Evolutionary conservation across 2,888 invertebrate species (phyloP), one percentile per base, ranked within the genome.

Genomic region (Nemapogon koenigi): DNA sequence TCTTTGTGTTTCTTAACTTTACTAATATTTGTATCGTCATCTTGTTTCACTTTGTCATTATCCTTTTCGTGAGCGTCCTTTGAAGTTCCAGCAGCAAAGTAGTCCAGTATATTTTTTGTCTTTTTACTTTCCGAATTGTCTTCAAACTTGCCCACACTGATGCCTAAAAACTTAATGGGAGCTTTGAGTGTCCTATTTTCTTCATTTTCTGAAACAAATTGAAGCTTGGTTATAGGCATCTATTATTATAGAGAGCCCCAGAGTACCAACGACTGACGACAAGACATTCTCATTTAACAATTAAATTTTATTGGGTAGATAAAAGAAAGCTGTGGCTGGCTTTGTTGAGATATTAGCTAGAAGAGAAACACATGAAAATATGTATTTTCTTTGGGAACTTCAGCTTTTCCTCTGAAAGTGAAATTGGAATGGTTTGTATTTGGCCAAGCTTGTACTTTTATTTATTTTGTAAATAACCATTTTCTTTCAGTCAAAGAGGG

Each of bases 141-240:
- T 59, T 87, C 86, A 63, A 93, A 93, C 59, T 91, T 91, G 1
- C 89, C 86, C 10, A 87, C 89, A 54, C 88, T 89, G n/a, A 93
- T 78, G 0, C 90, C 89, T 13, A 93, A 64, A 59, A 85, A 87
- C 42, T 82, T 85, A 11, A 92, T 80, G 1, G 85, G 78, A 47
- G 86, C 59, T 55, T 62, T 70, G 31, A 78, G 49, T 47, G 49
- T 59, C 48, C 70, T 59, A 37, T 75, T 68, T 6, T 35, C 32
- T 50, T 72, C 75, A 19, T 49, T 57, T 47, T 65, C 76, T 78
- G 50, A 28, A 70, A 72, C 8, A 37, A 45, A 38, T 7, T 22
- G 22, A 7, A 22, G 22, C 6, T 22, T 7, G 6, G 13, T 14
- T 8, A 35, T 11, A 33, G 6, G 4, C 17, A 14, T 6, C 16